phyloP scores from a whole-genome alignment of 2,888 invertebrate genomes.

The Synanthedon myopaeformis region DNA sequence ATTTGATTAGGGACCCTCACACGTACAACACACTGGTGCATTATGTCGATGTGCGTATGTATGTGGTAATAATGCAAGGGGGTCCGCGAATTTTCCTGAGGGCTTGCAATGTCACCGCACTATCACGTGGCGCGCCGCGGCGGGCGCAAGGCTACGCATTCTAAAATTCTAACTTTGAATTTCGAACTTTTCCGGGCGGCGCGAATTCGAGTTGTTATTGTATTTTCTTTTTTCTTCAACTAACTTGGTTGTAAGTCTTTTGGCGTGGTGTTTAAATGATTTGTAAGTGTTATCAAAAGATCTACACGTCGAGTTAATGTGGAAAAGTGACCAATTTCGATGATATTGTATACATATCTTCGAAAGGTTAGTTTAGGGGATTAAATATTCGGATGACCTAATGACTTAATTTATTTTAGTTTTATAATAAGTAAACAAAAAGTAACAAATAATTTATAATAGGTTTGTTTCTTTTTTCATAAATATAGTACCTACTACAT shows the following conservation, averaged over 20 bases:
- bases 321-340: neutral
- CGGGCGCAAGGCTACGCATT: slow-evolving; percentile 55
- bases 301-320: neutral
- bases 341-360: neutral
- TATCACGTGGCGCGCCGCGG: slow-evolving; percentile 58
- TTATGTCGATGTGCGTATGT: slow-evolving; percentile 4
- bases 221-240: neutral
- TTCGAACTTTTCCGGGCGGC: slow-evolving; percentile 12
- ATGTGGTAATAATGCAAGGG: slow-evolving; percentile 34
- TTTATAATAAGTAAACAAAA: too few relatives aligned
- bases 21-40: slow-evolving; percentile 9
- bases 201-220: slow-evolving; percentile 4
- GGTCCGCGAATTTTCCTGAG: slow-evolving; percentile 51
- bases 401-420: too few relatives aligned
- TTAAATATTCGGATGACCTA: too few relatives aligned
- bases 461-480: too few relatives aligned
- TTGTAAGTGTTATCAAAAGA: too few relatives aligned
- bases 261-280: too few relatives aligned
- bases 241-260: neutral
- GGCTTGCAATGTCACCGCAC: slow-evolving; percentile 53
- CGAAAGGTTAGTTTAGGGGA: neutral
- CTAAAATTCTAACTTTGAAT: slow-evolving; percentile 23
- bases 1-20: slow-evolving; percentile 43
- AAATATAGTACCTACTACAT: too few relatives aligned
- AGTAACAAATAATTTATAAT: too few relatives aligned